phyloP scores from a whole-genome alignment of 2,888 invertebrate genomes.

The Dendrolimus pini region DNA sequence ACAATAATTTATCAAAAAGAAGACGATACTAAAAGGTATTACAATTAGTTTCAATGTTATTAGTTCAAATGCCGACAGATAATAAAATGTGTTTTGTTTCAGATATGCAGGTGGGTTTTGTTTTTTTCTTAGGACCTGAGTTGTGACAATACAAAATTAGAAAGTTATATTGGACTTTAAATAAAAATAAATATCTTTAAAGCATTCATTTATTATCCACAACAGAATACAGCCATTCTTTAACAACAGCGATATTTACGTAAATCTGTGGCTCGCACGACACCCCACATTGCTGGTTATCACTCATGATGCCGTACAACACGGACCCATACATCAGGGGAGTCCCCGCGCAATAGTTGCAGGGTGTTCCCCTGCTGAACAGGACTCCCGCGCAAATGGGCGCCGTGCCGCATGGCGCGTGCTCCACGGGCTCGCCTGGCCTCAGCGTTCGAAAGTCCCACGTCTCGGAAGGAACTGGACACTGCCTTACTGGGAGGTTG shows the following conservation, averaged over 20 bases:
- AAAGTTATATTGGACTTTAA: no score
- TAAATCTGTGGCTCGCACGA: constrained; percentile 48
- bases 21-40: no score
- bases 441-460: constrained; percentile 33
- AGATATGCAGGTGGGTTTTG: no score
- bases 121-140: no score
- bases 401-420: constrained; percentile 14
- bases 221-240: constrained; percentile 40
- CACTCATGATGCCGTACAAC: constrained; percentile 41
- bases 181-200: background rate
- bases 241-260: constrained; percentile 34
- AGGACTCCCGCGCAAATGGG: constrained; percentile 30
- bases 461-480: constrained; percentile 13
- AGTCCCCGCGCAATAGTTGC: constrained; percentile 51
- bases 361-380: constrained; percentile 25
- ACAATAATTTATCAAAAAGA: no score
- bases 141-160: no score
- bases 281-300: constrained; percentile 36
- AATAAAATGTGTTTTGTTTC: no score
- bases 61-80: no score
- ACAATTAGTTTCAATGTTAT: no score
- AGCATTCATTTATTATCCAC: constrained; percentile 17
- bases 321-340: constrained; percentile 34
- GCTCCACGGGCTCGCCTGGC: constrained; percentile 13
- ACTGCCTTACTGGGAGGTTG: constrained; percentile 18